Evolutionary conservation across 2,888 invertebrate genomes (phyloP).

Genomic region (Macaria liturata): DNA sequence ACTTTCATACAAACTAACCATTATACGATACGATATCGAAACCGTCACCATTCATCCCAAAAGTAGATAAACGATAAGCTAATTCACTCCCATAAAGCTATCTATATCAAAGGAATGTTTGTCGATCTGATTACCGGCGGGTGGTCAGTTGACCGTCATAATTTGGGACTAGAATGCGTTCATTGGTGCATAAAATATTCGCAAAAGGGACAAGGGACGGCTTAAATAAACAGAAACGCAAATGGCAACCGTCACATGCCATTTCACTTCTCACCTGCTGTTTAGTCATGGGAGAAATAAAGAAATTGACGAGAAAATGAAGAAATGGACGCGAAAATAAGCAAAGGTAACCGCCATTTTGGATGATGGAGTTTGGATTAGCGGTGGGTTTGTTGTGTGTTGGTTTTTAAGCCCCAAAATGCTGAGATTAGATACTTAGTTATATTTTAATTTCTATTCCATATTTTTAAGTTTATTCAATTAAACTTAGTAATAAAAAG

Average conservation of each 20-base stretch:
- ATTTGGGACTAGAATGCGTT: constrained; percentile 69
- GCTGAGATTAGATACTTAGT: too few species aligned
- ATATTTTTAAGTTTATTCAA: too few species aligned
- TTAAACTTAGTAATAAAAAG: too few species aligned
- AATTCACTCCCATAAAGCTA: constrained; percentile 54
- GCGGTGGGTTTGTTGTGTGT: too few species aligned
- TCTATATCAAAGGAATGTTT: constrained; percentile 74
- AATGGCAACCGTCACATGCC: constrained; percentile 66
- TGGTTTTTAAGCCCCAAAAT: too few species aligned
- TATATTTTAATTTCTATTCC: too few species aligned
- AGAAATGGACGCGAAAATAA: constrained; percentile 31
- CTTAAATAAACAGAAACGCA: constrained; percentile 50
- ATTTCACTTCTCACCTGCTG: constrained; percentile 75
- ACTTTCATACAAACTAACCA: too few species aligned
- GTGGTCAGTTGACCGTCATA: constrained; percentile 82
- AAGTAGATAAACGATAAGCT: constrained; percentile 28
- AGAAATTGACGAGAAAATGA: constrained; percentile 38
- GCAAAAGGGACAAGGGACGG: constrained; percentile 45
- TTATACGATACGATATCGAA: too few species aligned
- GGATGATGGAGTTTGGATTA: background rate
- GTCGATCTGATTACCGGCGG: constrained; percentile 73
- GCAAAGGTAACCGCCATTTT: background rate
- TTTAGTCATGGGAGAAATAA: constrained; percentile 34
- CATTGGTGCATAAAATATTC: constrained; percentile 81
- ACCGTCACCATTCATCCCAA: constrained; percentile 6